These are phyloP conservation scores for Coecobrya sp. DNA, from an alignment of 2,888 invertebrate species.

Conservation along the genomic window DNA sequence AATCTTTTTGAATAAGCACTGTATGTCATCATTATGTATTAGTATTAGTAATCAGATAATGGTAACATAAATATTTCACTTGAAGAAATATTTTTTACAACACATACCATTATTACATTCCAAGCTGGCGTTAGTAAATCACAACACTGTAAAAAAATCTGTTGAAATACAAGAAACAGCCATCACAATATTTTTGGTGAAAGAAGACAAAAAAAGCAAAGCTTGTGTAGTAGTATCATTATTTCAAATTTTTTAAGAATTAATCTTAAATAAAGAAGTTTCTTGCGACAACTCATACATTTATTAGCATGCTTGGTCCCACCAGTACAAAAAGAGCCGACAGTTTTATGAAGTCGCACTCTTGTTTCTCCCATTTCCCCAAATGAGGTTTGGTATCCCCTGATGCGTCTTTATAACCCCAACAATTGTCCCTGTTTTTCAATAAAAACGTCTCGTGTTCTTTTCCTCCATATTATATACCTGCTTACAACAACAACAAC, in stretches of 20 bases:
- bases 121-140: conserved; percentile 1
- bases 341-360: conserved; percentile 81
- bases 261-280: conserved; percentile 76
- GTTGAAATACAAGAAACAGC: background rate
- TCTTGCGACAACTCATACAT: conserved; percentile 72
- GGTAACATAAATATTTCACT: conserved; percentile 17
- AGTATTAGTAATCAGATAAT: background rate
- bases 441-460: conserved; percentile 19
- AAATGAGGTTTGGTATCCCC: conserved; percentile 56
- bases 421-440: conserved; percentile 35
- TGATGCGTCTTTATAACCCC: conserved; percentile 57
- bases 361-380: conserved; percentile 65
- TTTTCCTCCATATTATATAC: background rate
- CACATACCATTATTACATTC: background rate
- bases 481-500: background rate
- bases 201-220: background rate
- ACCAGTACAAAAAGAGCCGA: conserved; percentile 75
- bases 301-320: conserved; percentile 78
- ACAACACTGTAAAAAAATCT: background rate
- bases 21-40: background rate
- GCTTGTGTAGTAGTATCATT: background rate
- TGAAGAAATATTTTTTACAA: too few species aligned
- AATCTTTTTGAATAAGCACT: background rate
- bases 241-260: conserved; percentile 60
- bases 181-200: background rate